These are phyloP conservation scores for Limnephilus rhombicus DNA, from an alignment of 2,888 invertebrate genomes.

Conservation along the genomic window DNA sequence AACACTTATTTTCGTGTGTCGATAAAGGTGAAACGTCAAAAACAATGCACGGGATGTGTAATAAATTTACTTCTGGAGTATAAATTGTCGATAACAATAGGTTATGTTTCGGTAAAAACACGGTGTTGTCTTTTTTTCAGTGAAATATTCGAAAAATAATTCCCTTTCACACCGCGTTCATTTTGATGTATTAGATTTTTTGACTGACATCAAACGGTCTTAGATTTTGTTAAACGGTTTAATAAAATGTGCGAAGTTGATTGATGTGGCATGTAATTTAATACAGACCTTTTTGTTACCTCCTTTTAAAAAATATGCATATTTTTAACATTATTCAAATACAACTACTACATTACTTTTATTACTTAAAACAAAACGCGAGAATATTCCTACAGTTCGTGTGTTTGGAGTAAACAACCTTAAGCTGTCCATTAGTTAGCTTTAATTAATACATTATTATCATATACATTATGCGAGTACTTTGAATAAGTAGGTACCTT, in stretches of 20 bases:
- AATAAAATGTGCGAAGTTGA: conserved; percentile 41
- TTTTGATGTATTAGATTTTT: conserved; percentile 21
- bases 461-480: neutral
- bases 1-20: conserved; percentile 58
- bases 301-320: conserved; percentile 7
- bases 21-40: conserved; percentile 60
- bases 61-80: conserved; percentile 57
- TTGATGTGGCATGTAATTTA: conserved; percentile 36
- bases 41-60: conserved; percentile 57
- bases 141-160: conserved; percentile 25
- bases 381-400: neutral
- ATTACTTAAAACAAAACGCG: neutral
- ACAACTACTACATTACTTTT: neutral
- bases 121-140: conserved; percentile 40
- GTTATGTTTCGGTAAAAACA: conserved; percentile 40
- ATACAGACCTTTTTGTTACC: neutral
- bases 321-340: neutral
- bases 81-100: conserved; percentile 55
- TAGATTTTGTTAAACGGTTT: conserved; percentile 33
- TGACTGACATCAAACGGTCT: conserved; percentile 39
- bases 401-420: neutral
- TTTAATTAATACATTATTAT: conserved; percentile 1
- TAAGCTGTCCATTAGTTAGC: neutral
- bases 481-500: conserved; percentile 1
- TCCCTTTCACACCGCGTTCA: conserved; percentile 16